These are phyloP conservation scores for Camponotus floridanus DNA, from an alignment of 1,140 invertebrate genomes.

Conservation along the genomic window DNA sequence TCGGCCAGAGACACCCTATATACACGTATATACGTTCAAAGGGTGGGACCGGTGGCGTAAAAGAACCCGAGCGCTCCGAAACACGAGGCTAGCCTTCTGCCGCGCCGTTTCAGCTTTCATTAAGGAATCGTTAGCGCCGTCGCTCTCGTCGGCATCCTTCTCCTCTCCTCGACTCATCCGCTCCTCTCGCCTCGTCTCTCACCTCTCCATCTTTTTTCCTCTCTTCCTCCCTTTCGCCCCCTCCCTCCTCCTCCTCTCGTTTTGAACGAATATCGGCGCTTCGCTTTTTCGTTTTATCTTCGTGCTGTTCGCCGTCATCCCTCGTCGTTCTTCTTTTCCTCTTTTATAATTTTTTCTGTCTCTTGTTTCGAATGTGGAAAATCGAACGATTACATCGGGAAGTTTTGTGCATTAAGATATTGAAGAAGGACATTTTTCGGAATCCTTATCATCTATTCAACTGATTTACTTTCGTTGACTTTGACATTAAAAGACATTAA, in stretches of 20 bases:
- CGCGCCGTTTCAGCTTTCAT: constrained; percentile 77
- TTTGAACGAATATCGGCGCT: constrained; percentile 60
- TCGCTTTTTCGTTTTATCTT: constrained; percentile 72
- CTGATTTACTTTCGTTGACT: neutral
- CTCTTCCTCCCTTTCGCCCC: neutral
- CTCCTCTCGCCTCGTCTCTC: constrained; percentile 44
- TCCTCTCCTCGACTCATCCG: constrained; percentile 25
- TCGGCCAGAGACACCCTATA: constrained; percentile 68
- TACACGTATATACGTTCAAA: constrained; percentile 59
- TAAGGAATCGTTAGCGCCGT: constrained; percentile 82
- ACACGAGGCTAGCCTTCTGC: constrained; percentile 72
- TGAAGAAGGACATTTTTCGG: neutral
- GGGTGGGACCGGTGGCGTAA: constrained; percentile 68
- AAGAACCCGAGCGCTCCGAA: constrained; percentile 73
- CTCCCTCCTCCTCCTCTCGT: constrained; percentile 8
- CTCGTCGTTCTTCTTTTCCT: constrained; percentile 50
- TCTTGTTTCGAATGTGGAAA: constrained; percentile 52
- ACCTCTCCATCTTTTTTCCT: constrained; percentile 55
- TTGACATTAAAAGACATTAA: neutral
- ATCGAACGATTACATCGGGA: constrained; percentile 15
- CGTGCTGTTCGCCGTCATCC: constrained; percentile 37
- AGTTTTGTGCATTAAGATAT: constrained; percentile 15
- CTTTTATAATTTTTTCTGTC: constrained; percentile 61
- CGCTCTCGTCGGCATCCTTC: constrained; percentile 77
- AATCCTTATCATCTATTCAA: neutral